Evolutionary conservation across 2,888 invertebrate species (phyloP), one percentile per base, ranked within the genome.

Genomic region (Abrostola tripartita): DNA sequence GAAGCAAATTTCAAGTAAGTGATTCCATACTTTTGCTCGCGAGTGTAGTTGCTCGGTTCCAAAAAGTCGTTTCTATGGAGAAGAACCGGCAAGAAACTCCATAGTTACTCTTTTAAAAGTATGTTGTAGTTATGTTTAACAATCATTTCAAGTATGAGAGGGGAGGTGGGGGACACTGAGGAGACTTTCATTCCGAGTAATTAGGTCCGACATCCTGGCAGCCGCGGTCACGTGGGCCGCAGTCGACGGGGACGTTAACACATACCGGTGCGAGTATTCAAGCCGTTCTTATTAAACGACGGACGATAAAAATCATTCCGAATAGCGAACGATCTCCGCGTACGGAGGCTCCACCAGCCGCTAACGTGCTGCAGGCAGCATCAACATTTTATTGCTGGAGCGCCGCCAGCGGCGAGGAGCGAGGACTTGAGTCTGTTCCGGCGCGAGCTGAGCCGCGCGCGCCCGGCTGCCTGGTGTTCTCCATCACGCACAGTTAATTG

Each of bases 361-460:
- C 57, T 65, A 42, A 62, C 47, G 54, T 42, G 64, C 58, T 35
- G 56, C 53, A 47, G 52, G 11, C 52, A 62, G 40, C 56, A 58
- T 54, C 52, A 55, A 65, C 24, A 52, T 68, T 71, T 63, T 71
- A 76, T 74, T n/a, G 50, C 61, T 74, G 76, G 77, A 52, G 14
- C 35, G n/a, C 24, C 12, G 74, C 77, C 75, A 74, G 52, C 54
- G 10, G 42, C 35, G 9, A 51, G 56, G 56, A 67, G 61, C 65
- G 62, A 73, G 60, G 66, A 62, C 52, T 62, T 41, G 69, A 65
- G 61, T 42, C 12, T 36, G 9, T 35, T 47, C 14, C 12, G 56
- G 47, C 53, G 51, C 52, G 63, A 41, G 61, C 12, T 41, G 37
- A 14, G 44, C 24, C 37, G 37, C 8, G 12, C 6, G 11, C n/a